Conservation (phyloP, 1,140 invertebrate genomes). For the Potamilus streckersoni region DNA sequence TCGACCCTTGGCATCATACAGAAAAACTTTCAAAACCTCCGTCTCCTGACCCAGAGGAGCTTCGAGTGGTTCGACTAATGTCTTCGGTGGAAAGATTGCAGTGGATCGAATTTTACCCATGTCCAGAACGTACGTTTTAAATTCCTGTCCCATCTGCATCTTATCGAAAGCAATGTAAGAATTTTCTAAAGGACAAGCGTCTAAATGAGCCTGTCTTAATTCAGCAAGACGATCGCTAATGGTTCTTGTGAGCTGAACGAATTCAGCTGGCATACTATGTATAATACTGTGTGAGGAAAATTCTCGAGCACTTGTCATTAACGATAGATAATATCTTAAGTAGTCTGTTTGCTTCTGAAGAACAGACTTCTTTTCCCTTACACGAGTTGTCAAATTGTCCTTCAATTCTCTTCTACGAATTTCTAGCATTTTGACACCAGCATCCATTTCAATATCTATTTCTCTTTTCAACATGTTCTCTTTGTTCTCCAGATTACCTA, state of each 20-base stretch:
- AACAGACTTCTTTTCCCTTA: constrained; percentile 30
- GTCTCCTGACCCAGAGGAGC: constrained; percentile 35
- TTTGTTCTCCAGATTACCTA: constrained; percentile 7
- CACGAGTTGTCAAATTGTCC: constrained; percentile 20
- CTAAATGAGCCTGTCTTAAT: constrained; percentile 30
- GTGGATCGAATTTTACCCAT: constrained; percentile 42
- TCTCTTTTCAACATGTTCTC: constrained; percentile 24
- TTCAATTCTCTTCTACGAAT: constrained; percentile 27
- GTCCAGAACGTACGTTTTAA: constrained; percentile 31
- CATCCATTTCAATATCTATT: constrained; percentile 33
- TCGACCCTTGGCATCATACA: constrained; percentile 39
- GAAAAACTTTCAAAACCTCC: constrained; percentile 35
- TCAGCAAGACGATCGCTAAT: constrained; percentile 24
- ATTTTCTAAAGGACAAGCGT: constrained; percentile 36
- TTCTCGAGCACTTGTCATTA: constrained; percentile 35
- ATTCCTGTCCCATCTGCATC: constrained; percentile 31
- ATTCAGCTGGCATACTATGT: constrained; percentile 35
- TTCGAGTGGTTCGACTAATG: constrained; percentile 38
- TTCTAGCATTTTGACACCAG: constrained; percentile 31
- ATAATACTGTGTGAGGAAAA: constrained; percentile 34
- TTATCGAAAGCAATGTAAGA: constrained; percentile 40
- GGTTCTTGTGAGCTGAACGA: constrained; percentile 29
- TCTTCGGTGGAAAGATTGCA: constrained; percentile 39
- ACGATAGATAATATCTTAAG: constrained; percentile 25
- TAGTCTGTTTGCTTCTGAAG: constrained; percentile 29